Conservation (phyloP, 2,797 vertebrate species). For the Crypturellus tataupa region DNA sequence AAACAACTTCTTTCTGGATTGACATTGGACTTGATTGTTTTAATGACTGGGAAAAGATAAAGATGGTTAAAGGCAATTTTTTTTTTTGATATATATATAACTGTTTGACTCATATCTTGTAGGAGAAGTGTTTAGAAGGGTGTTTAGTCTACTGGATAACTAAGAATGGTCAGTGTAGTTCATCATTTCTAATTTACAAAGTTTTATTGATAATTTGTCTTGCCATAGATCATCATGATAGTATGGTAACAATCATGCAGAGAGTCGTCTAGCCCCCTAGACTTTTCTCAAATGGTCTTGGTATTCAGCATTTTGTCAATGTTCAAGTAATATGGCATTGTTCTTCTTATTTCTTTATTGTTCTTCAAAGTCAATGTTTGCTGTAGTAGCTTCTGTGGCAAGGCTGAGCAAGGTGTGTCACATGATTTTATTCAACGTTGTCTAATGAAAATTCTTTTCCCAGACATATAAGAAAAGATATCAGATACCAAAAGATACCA, state of each 20-base stretch:
- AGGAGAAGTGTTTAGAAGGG: not conserved
- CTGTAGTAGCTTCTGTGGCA: not conserved
- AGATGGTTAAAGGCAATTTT: not conserved
- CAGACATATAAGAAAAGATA: constrained; percentile 46
- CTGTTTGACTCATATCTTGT: not conserved
- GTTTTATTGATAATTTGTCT: not conserved
- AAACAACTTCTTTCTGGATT: not conserved
- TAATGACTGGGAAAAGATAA: constrained; percentile 18
- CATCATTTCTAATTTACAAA: not conserved
- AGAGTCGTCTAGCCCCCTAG: not conserved
- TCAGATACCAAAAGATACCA: constrained; percentile 17
- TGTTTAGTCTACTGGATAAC: not conserved
- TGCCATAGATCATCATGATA: not conserved
- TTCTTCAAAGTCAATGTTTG: constrained; percentile 6
- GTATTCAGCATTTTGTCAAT: not conserved
- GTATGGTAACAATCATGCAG: not conserved
- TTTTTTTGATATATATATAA: not conserved
- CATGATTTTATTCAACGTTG: constrained; percentile 29
- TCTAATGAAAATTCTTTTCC: constrained; percentile 11
- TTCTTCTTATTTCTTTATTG: not conserved
- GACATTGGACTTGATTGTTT: constrained; percentile 26
- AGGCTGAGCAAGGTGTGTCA: constrained; percentile 34
- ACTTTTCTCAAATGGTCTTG: not conserved
- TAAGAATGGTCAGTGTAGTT: not conserved
- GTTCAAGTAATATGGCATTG: not conserved